A percentile compares a stretch with the other conserved stretches of the same genome.
Conservation (phyloP, 64 coral and sea anemone species). For the Pachyseris speciosa region DNA sequence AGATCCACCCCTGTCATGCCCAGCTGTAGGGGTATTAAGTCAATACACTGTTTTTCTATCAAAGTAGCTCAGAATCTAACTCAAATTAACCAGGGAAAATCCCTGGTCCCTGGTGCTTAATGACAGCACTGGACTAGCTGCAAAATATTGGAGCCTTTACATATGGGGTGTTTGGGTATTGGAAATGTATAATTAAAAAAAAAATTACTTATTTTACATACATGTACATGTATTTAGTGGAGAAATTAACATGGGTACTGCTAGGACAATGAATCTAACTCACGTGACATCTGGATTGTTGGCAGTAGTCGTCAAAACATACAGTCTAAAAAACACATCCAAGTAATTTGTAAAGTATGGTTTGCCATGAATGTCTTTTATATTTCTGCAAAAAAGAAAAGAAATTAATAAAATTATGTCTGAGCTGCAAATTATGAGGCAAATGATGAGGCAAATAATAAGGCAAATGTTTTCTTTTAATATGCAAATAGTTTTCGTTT, state of each 20-base stretch:
- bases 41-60: too few relatives aligned
- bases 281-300: conserved; percentile 97
- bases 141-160: too few relatives aligned
- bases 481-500: background rate
- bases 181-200: too few relatives aligned
- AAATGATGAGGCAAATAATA: too few relatives aligned
- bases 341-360: conserved; percentile 86
- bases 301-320: conserved; percentile 95
- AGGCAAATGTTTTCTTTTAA: too few relatives aligned
- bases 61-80: too few relatives aligned
- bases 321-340: conserved; percentile 85
- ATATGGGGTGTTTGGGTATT: too few relatives aligned
- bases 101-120: too few relatives aligned
- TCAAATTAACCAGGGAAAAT: too few relatives aligned
- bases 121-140: too few relatives aligned
- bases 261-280: conserved; percentile 4
- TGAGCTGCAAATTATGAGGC: background rate
- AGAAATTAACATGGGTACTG: background rate
- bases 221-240: background rate
- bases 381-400: conserved; percentile 37
- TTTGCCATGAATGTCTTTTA: conserved; percentile 89
- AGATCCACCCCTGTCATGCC: too few relatives aligned
- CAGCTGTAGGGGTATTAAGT: too few relatives aligned
- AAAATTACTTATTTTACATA: background rate
- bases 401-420: background rate